Evolutionary conservation across 2,113 vertebrate species (phyloP).

Genomic region (Dasypus novemcinctus): DNA sequence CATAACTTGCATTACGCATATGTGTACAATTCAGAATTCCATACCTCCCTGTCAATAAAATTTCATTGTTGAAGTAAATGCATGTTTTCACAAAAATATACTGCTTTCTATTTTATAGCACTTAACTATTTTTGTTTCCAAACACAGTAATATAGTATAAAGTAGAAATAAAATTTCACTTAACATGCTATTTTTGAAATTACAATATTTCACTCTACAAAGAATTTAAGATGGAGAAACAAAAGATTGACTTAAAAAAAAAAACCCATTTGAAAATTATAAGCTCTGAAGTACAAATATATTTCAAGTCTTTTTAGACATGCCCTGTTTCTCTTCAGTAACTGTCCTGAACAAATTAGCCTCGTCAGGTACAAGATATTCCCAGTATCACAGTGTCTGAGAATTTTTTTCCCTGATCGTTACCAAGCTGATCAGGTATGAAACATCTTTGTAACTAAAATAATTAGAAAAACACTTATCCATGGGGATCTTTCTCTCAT

Average conservation of each 20-base stretch:
- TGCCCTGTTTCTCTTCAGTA: constrained; percentile 61
- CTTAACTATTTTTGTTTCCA: constrained; percentile 8
- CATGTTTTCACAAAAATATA: not conserved
- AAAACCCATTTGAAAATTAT: constrained; percentile 44
- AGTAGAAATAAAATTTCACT: constrained; percentile 60
- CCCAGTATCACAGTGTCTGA: not conserved
- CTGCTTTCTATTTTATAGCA: not conserved
- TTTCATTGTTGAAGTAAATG: not conserved
- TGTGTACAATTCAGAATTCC: not conserved
- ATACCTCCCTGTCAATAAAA: not conserved
- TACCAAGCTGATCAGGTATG: not conserved
- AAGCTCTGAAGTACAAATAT: constrained; percentile 59
- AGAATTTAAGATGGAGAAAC: constrained; percentile 44
- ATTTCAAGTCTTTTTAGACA: constrained; percentile 59
- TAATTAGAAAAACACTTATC: constrained; percentile 41
- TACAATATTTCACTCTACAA: constrained; percentile 26
- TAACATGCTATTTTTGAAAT: constrained; percentile 70
- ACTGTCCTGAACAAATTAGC: constrained; percentile 69
- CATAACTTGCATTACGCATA: not conserved
- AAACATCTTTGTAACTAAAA: constrained; percentile 34
- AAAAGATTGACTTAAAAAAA: constrained; percentile 33
- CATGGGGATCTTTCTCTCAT: not conserved
- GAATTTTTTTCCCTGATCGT: constrained; percentile 24
- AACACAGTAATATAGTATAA: constrained; percentile 42
- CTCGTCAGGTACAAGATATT: constrained; percentile 60